These are phyloP conservation scores for Podotricha telesiphe DNA, from an alignment of 2,888 invertebrate genomes.

Conservation along the genomic window DNA sequence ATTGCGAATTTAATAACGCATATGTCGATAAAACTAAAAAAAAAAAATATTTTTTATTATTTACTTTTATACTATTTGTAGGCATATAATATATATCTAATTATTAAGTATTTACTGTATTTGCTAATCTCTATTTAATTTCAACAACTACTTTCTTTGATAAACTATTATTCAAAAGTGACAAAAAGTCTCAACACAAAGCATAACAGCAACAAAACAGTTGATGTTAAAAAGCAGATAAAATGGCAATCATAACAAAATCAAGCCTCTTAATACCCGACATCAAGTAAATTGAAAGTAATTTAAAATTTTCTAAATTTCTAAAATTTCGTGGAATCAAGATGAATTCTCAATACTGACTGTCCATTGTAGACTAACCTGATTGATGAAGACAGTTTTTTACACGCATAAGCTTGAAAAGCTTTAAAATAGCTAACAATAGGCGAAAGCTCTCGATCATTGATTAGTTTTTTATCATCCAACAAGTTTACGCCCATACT, in stretches of 20 bases:
- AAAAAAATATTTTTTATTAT: too few relatives aligned
- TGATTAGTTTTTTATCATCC: conserved; percentile 81
- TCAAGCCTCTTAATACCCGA: conserved; percentile 3
- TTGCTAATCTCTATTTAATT: too few relatives aligned
- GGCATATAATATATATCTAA: too few relatives aligned
- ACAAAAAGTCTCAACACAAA: too few relatives aligned
- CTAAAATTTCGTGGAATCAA: conserved; percentile 65
- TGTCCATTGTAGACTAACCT: conserved; percentile 74
- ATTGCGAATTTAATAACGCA: conserved; percentile 31
- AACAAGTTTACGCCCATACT: conserved; percentile 83
- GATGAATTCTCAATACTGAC: conserved; percentile 64
- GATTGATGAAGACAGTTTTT: conserved; percentile 81
- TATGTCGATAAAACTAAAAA: conserved; percentile 15
- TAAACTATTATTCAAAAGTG: too few relatives aligned
- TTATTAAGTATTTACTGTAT: too few relatives aligned
- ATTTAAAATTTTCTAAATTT: conserved; percentile 70
- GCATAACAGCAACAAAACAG: background rate
- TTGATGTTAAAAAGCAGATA: background rate
- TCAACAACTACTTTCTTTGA: too few relatives aligned
- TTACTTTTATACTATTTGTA: background rate
- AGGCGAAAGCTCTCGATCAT: conserved; percentile 73
- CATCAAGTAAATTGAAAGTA: conserved; percentile 60
- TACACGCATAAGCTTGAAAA: conserved; percentile 65
- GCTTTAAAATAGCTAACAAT: conserved; percentile 75
- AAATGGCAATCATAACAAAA: conserved; percentile 20